Conservation (phyloP, 2,888 invertebrate species). For the Suillia variegata region DNA sequence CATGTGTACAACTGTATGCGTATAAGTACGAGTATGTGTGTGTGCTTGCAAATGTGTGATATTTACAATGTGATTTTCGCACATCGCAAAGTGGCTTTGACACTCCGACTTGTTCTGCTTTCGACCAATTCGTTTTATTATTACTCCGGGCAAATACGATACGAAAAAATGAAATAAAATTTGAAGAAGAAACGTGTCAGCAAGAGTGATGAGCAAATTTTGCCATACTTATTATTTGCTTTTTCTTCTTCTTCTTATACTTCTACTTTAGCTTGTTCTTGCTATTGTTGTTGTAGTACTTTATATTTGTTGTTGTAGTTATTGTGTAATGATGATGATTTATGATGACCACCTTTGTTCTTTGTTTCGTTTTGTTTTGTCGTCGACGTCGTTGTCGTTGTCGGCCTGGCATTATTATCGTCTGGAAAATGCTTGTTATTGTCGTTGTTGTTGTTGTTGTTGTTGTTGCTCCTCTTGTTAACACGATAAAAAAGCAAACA, state of each 20-base stretch:
- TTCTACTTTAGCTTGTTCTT: no score
- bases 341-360: background rate
- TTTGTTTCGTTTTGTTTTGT: no score
- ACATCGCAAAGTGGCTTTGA: no score
- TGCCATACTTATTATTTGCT: background rate
- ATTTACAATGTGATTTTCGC: slow-evolving; percentile 3
- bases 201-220: background rate
- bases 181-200: background rate
- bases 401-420: background rate
- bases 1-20: no score
- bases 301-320: background rate
- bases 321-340: slow-evolving; percentile 1
- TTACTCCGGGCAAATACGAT: no score
- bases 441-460: background rate
- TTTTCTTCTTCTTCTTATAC: background rate
- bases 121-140: no score
- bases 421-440: background rate
- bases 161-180: no score
- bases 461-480: background rate
- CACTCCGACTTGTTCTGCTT: no score
- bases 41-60: no score
- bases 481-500: no score
- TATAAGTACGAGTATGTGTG: no score
- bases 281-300: background rate
- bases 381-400: no score